These are phyloP conservation scores for Dryadula phaetusa DNA, from an alignment of 2,888 invertebrate species.

Conservation along the genomic window DNA sequence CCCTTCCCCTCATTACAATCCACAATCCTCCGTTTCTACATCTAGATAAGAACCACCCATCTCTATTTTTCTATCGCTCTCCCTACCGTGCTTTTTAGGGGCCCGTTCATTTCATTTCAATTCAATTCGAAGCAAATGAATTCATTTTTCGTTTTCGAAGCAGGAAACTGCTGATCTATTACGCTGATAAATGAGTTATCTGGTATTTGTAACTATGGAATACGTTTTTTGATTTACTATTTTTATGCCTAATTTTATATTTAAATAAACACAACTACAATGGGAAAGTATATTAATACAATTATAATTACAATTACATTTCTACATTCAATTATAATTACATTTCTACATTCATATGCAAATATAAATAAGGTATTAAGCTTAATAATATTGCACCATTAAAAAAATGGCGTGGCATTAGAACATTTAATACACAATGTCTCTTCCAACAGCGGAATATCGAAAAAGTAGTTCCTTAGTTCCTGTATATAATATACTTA, in stretches of 20 bases:
- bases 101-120: constrained; percentile 77
- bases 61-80: constrained; percentile 70
- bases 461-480: too few relatives aligned
- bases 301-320: background rate
- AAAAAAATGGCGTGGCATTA: background rate
- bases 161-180: constrained; percentile 71
- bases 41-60: constrained; percentile 79
- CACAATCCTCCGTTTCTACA: constrained; percentile 77
- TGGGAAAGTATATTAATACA: background rate
- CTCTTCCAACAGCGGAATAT: too few relatives aligned
- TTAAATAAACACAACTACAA: constrained; percentile 26
- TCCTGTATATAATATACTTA: too few relatives aligned
- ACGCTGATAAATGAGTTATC: constrained; percentile 69
- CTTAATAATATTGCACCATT: background rate
- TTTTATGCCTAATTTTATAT: constrained; percentile 13
- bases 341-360: background rate
- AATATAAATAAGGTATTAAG: background rate
- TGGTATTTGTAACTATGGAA: constrained; percentile 67
- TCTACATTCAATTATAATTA: too few relatives aligned
- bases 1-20: constrained; percentile 81
- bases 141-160: constrained; percentile 71
- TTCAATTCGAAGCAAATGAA: constrained; percentile 78
- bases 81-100: constrained; percentile 68
- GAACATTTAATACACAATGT: too few relatives aligned
- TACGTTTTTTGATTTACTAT: constrained; percentile 46